Conservation (phyloP, 1,140 invertebrate species). For the Drosophila insularis region DNA sequence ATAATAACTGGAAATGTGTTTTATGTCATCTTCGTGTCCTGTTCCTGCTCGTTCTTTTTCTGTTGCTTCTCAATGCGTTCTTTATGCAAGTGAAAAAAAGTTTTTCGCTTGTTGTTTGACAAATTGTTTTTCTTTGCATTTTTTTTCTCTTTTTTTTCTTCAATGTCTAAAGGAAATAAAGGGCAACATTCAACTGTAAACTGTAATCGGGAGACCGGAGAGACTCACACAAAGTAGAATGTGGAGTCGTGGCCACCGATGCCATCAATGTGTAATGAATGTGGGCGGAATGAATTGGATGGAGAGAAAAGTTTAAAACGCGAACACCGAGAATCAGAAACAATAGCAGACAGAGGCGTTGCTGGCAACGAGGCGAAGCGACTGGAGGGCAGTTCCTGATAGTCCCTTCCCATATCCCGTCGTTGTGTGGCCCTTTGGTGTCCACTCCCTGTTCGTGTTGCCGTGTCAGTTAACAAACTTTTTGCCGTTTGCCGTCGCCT, state of each 20-base stretch:
- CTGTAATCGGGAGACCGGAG: not conserved
- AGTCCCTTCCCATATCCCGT: not conserved
- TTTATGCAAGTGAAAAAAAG: slow-evolving; percentile 38
- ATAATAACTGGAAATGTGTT: slow-evolving; percentile 37
- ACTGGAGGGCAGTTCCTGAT: not conserved
- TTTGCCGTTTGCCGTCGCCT: slow-evolving; percentile 46
- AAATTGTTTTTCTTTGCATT: slow-evolving; percentile 58
- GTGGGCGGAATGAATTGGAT: slow-evolving; percentile 29
- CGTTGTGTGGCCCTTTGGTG: slow-evolving; percentile 15
- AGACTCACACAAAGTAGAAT: not conserved
- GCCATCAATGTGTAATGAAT: slow-evolving; percentile 57
- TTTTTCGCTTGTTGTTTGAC: slow-evolving; percentile 60
- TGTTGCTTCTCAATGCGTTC: not conserved
- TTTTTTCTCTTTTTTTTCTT: not conserved
- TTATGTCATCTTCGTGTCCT: not conserved
- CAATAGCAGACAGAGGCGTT: slow-evolving; percentile 41
- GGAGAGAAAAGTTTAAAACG: slow-evolving; percentile 61
- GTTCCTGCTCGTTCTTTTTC: not conserved
- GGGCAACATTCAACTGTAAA: slow-evolving; percentile 30
- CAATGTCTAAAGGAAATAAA: slow-evolving; percentile 40
- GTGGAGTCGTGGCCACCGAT: slow-evolving; percentile 3
- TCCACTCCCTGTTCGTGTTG: slow-evolving; percentile 3
- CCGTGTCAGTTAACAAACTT: slow-evolving; percentile 57
- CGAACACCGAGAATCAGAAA: slow-evolving; percentile 51
- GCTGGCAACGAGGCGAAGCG: slow-evolving; percentile 8